Evolutionary conservation across 37 sponge, comb jelly and placozoan species (phyloP), one percentile per base, ranked within the genome.

Genomic region (Diacarnus erythraeanus): DNA sequence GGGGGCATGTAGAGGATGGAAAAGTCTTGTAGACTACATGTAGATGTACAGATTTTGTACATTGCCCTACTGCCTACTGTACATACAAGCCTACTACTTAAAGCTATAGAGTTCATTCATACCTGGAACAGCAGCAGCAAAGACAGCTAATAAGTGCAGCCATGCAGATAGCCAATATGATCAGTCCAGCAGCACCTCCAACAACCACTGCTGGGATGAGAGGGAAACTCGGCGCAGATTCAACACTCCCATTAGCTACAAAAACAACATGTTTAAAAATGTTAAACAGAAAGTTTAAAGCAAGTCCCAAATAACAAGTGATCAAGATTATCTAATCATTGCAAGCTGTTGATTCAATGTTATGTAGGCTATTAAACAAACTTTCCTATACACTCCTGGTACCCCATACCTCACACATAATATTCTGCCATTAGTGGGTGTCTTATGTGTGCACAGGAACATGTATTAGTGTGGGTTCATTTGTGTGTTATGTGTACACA

Each of bases 41-140:
- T n/a, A n/a, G n/a, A n/a, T n/a, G n/a, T n/a, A n/a, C n/a, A 47
- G 6, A 47, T 12, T 47, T 15, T 15, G 51, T 6, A 6, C 51
- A 47, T 12, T 47, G 12, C 51, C 12, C 51, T 47, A 15, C 51
- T 47, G 10, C 12, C 51, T 47, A 47, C 51, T 15, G 6, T 47
- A 47, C 10, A 47, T 47, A 6, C 12, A 47, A 15, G 51, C 6
- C 12, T 12, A 47, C 12, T 12, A 6, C 51, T 47, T 54, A 17
- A 54, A 54, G 56, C 56, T 54, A 54, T 54, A 54, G 17, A 54
- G 56, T 54, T n/a, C n/a, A 54, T 54, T 20, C 18, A 59, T 65
- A 71, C 71, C 51, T 73, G 27, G 27, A 43, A 54, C 82, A 73
- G 38, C 61, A 64, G 37, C 74, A 74, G 74, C 82, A 82, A 15